Percentiles rank a stretch among this genome's conserved stretches.
Conservation (phyloP, 2,797 vertebrate genomes). For the Pseudochirops cupreus region DNA sequence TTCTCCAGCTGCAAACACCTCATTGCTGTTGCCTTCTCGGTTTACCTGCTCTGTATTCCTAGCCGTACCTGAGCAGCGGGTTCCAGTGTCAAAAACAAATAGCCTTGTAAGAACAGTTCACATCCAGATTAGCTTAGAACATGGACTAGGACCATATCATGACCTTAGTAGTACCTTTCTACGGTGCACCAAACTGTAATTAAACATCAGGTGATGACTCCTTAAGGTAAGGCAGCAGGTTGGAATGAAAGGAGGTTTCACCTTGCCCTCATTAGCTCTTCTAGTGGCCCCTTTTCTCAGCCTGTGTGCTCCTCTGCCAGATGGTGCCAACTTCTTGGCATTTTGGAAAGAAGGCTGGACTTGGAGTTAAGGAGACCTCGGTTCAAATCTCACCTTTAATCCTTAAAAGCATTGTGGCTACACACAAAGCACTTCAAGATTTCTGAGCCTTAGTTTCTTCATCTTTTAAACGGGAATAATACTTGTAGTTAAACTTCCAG, state of each 20-base stretch:
- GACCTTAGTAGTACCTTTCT: neutral
- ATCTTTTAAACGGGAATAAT: neutral
- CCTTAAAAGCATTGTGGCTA: neutral
- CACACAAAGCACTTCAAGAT: neutral
- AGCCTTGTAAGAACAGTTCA: neutral
- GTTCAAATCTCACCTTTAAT: neutral
- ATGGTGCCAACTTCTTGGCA: neutral
- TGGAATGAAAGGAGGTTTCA: neutral
- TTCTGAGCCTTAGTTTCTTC: neutral
- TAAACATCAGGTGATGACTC: neutral
- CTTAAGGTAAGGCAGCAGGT: neutral
- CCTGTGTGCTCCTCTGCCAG: neutral
- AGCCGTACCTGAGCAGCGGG: neutral
- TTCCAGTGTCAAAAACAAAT: conserved; percentile 47
- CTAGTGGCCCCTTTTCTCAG: neutral
- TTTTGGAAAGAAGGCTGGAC: neutral
- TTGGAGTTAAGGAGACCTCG: neutral
- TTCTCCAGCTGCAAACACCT: neutral
- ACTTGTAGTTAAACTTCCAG: neutral
- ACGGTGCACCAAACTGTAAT: neutral
- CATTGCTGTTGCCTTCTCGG: conserved; percentile 20
- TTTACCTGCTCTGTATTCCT: conserved; percentile 26
- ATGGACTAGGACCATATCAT: neutral
- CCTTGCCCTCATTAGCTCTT: neutral
- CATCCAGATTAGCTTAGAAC: conserved; percentile 13